Evolutionary conservation across 2,888 invertebrate species (phyloP).

Genomic region (Caenorhabditis imperialis): DNA sequence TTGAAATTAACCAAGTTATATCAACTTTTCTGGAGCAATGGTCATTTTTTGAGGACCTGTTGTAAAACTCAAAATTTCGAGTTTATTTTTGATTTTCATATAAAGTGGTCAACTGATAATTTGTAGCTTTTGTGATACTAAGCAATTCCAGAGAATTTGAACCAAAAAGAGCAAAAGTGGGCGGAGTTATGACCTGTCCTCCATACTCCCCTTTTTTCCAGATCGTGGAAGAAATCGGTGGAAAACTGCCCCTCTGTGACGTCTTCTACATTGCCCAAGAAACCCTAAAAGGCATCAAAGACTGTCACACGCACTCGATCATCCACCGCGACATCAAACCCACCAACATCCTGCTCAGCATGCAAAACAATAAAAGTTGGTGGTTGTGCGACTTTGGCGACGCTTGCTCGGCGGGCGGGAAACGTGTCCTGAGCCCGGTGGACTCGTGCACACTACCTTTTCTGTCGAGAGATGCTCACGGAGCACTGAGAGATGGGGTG

Average conservation of each 20-base stretch:
- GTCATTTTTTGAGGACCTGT: too few species aligned
- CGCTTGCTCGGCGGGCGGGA: background rate
- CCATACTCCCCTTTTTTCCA: too few species aligned
- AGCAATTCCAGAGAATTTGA: too few species aligned
- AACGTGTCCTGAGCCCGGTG: constrained; percentile 2
- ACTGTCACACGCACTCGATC: background rate
- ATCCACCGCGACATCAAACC: constrained; percentile 39
- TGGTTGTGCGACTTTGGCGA: constrained; percentile 33
- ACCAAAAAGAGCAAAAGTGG: too few species aligned
- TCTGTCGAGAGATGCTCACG: background rate
- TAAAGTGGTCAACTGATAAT: too few species aligned
- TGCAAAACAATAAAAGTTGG: background rate
- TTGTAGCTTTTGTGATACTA: too few species aligned
- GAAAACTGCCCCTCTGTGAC: background rate
- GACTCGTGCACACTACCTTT: constrained; percentile 14
- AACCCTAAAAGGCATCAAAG: constrained; percentile 7
- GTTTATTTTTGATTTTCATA: too few species aligned
- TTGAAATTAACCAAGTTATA: too few species aligned
- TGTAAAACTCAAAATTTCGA: too few species aligned
- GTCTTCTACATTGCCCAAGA: constrained; percentile 13
- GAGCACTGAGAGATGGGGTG: background rate
- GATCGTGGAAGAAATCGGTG: constrained; percentile 10
- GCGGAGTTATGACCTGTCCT: too few species aligned
- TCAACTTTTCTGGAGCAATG: too few species aligned
- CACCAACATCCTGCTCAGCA: constrained; percentile 14